Evolutionary conservation across 2,797 vertebrate species (phyloP).

Genomic region (Antrozous pallidus): DNA sequence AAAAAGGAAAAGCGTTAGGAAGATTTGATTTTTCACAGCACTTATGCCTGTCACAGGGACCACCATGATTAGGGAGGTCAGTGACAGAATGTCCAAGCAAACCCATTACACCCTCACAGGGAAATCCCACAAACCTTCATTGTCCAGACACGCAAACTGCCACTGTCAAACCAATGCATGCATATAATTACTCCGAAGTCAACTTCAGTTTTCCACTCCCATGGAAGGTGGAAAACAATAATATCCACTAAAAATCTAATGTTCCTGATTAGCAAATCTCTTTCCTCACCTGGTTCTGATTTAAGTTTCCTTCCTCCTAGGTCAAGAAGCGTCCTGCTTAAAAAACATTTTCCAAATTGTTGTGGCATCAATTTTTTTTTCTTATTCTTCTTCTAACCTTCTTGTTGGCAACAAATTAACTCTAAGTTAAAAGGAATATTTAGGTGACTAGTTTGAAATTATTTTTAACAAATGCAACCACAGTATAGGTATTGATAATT

Average conservation of each 20-base stretch:
- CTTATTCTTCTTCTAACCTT: constrained; percentile 25
- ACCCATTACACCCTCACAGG: neutral
- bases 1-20: neutral
- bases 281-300: neutral
- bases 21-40: neutral
- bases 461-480: neutral
- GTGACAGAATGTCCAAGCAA: neutral
- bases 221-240: neutral
- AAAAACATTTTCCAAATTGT: neutral
- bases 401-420: neutral
- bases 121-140: neutral
- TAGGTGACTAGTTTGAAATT: neutral
- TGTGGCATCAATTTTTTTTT: neutral
- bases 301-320: neutral
- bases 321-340: neutral
- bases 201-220: neutral
- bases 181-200: neutral
- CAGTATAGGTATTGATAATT: neutral
- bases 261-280: neutral
- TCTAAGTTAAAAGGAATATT: constrained; percentile 7
- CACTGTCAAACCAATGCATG: neutral
- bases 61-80: neutral
- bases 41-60: neutral
- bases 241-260: neutral
- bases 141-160: neutral